Conservation (phyloP, 2,113 vertebrate genomes). For the Tor tambroides region DNA sequence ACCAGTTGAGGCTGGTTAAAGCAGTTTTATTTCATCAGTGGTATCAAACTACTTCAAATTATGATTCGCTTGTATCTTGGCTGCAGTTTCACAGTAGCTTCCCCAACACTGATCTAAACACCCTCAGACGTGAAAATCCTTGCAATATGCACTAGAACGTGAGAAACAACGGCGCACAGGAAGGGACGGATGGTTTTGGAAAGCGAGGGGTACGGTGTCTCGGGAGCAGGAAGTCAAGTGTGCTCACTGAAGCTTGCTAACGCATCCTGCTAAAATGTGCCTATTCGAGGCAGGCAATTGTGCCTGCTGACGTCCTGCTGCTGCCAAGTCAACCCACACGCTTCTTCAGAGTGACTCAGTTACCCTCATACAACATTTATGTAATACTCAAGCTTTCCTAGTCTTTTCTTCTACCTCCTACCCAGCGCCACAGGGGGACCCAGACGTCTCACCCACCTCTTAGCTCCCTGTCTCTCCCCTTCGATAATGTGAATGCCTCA, state of each 20-base stretch:
- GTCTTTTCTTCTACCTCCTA: background rate
- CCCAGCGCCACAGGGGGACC: conserved; percentile 14
- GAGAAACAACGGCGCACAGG: background rate
- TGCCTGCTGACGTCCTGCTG: conserved; percentile 40
- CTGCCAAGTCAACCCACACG: conserved; percentile 37
- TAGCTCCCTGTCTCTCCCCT: conserved; percentile 20
- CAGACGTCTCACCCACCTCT: conserved; percentile 40
- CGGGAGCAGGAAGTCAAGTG: conserved; percentile 72
- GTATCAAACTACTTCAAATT: background rate
- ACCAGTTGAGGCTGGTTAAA: background rate
- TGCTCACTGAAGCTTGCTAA: conserved; percentile 68
- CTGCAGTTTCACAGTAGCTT: background rate
- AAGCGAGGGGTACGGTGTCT: background rate
- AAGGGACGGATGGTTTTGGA: conserved; percentile 25
- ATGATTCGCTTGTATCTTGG: background rate
- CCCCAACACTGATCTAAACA: background rate
- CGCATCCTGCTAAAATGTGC: conserved; percentile 60
- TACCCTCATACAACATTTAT: conserved; percentile 59
- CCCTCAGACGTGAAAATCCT: background rate
- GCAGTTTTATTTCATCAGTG: background rate
- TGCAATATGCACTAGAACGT: background rate
- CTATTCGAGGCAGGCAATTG: conserved; percentile 34
- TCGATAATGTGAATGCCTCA: conserved; percentile 16
- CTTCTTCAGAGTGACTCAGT: conserved; percentile 58
- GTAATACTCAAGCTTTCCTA: conserved; percentile 40